phyloP scores from a whole-genome alignment of 1,140 invertebrate species.

The Hyposmocoma kahamanoa region DNA sequence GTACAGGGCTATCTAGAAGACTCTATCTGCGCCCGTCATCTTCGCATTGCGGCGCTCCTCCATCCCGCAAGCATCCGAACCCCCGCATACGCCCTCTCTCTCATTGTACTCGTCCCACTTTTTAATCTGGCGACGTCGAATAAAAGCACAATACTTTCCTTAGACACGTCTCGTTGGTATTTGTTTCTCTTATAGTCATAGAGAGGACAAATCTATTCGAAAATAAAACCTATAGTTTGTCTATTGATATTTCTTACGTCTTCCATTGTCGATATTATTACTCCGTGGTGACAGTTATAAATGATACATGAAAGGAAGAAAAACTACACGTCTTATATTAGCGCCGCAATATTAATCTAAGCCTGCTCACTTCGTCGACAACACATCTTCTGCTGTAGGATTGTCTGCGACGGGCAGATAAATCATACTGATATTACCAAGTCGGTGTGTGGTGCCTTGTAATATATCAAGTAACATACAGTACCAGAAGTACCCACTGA shows the following conservation, averaged over 20 bases:
- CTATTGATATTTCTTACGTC: background rate
- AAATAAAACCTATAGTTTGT: background rate
- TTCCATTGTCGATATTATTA: no score
- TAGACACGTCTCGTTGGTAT: constrained; percentile 40
- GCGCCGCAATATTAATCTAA: constrained; percentile 28
- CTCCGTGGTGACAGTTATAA: constrained; percentile 11
- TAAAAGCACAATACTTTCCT: constrained; percentile 47
- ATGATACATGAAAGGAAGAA: constrained; percentile 19
- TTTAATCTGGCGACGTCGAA: constrained; percentile 60
- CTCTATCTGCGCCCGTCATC: constrained; percentile 33
- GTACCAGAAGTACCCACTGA: constrained; percentile 24
- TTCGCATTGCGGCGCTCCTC: constrained; percentile 34
- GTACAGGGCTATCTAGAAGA: constrained; percentile 16
- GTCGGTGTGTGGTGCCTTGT: constrained; percentile 34
- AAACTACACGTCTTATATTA: no score
- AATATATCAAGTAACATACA: constrained; percentile 45
- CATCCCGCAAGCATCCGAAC: constrained; percentile 25
- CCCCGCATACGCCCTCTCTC: constrained; percentile 22
- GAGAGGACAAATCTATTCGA: constrained; percentile 20
- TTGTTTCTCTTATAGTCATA: constrained; percentile 50
- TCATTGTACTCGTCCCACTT: constrained; percentile 55
- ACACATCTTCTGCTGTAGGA: constrained; percentile 29
- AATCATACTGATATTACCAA: constrained; percentile 49
- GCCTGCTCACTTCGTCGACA: constrained; percentile 19
- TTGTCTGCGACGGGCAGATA: constrained; percentile 37